Evolutionary conservation across 2,797 vertebrate species (phyloP).

Genomic region (Anas bernieri): DNA sequence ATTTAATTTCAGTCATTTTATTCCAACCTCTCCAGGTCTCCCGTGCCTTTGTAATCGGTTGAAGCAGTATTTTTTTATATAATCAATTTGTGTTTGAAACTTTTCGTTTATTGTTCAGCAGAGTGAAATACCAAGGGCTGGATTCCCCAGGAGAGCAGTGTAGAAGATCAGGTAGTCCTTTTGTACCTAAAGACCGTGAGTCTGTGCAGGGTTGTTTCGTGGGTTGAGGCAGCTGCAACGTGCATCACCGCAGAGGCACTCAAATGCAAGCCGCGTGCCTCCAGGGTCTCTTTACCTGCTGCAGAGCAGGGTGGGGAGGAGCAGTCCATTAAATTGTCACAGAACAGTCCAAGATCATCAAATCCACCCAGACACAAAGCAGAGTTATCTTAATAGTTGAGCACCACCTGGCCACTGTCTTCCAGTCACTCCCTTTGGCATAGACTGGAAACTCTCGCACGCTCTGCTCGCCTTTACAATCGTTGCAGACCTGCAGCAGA

Average conservation of each 20-base stretch:
- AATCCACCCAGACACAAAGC: neutral
- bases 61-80: neutral
- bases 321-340: neutral
- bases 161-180: neutral
- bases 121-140: neutral
- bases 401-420: neutral
- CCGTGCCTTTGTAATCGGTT: neutral
- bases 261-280: rapidly evolving
- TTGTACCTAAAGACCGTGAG: neutral
- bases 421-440: neutral
- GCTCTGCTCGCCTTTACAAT: neutral
- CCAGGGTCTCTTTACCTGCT: neutral
- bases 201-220: neutral
- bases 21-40: neutral
- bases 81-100: neutral
- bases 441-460: neutral
- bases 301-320: neutral
- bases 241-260: neutral
- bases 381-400: neutral
- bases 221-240: neutral
- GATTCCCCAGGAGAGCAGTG: neutral
- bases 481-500: neutral
- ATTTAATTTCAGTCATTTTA: neutral
- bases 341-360: neutral
- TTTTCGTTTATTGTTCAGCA: neutral